Evolutionary conservation across 1,140 invertebrate species (phyloP).

Genomic region (Harpegnathos saltator): DNA sequence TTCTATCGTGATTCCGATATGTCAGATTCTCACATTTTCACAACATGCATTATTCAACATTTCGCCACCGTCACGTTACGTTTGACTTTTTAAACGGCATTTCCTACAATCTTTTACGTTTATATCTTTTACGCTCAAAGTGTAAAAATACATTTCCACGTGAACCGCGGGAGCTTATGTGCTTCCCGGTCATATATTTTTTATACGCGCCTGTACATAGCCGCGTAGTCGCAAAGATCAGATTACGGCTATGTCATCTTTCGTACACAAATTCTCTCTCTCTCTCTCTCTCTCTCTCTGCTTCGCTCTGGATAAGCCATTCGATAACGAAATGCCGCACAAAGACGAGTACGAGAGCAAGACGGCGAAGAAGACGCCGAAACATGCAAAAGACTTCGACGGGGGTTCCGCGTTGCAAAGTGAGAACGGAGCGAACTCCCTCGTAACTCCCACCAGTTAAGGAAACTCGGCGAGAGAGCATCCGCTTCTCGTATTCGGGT

Average conservation of each 20-base stretch:
- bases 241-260: slow-evolving; percentile 22
- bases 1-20: no score
- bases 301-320: background rate
- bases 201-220: slow-evolving; percentile 27
- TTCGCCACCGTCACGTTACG: no score
- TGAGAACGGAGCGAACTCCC: slow-evolving; percentile 8
- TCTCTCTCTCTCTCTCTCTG: background rate
- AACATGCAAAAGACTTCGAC: slow-evolving; percentile 43
- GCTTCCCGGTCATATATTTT: slow-evolving; percentile 37
- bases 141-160: slow-evolving; percentile 3
- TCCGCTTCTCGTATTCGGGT: slow-evolving; percentile 28
- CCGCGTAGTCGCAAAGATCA: slow-evolving; percentile 27
- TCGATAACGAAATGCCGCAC: slow-evolving; percentile 41
- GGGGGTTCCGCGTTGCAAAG: slow-evolving; percentile 18
- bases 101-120: no score
- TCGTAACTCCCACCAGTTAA: slow-evolving; percentile 3
- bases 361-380: slow-evolving; percentile 6
- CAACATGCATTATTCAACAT: no score
- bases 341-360: slow-evolving; percentile 37
- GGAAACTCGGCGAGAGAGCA: slow-evolving; percentile 17
- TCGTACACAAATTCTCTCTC: slow-evolving; percentile 28
- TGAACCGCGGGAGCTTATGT: background rate
- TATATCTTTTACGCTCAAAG: background rate
- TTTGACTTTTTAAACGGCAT: no score
- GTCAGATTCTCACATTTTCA: no score